These are phyloP conservation scores for Orycteropus afer DNA, from an alignment of 2,113 vertebrate genomes.

Conservation along the genomic window DNA sequence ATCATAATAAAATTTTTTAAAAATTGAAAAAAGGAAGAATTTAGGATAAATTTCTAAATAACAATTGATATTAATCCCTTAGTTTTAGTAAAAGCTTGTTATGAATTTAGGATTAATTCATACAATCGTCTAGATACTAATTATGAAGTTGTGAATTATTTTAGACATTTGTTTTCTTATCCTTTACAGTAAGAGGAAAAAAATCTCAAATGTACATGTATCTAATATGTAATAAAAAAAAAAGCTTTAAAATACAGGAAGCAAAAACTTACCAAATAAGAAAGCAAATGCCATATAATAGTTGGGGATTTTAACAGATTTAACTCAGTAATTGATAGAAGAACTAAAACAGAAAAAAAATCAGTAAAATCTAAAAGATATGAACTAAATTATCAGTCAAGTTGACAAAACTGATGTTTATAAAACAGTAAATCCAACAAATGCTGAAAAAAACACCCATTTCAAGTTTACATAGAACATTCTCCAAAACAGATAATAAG, in stretches of 20 bases:
- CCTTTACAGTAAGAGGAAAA: background rate
- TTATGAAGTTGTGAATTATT: constrained; percentile 12
- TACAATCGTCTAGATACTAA: background rate
- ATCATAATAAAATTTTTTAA: too few species aligned
- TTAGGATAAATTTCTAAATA: constrained; percentile 7
- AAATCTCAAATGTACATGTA: background rate
- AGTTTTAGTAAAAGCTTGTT: constrained; percentile 7
- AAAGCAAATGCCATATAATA: background rate
- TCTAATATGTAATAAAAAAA: too few species aligned
- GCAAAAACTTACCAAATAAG: background rate
- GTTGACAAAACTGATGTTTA: background rate
- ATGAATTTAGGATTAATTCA: constrained; percentile 28
- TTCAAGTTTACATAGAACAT: too few species aligned
- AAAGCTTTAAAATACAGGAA: constrained; percentile 23
- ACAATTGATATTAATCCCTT: background rate
- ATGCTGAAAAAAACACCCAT: too few species aligned
- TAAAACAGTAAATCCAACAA: too few species aligned
- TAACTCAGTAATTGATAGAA: background rate
- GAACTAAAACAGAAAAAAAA: background rate
- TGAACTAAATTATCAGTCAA: background rate
- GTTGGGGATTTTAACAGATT: constrained; percentile 22
- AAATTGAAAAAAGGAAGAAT: background rate
- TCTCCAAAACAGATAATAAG: too few species aligned
- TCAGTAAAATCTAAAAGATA: constrained; percentile 1
- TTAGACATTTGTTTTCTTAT: constrained; percentile 13